Evolutionary conservation across 2,113 vertebrate genomes (phyloP).

Genomic region (Tachysurus vachellii): DNA sequence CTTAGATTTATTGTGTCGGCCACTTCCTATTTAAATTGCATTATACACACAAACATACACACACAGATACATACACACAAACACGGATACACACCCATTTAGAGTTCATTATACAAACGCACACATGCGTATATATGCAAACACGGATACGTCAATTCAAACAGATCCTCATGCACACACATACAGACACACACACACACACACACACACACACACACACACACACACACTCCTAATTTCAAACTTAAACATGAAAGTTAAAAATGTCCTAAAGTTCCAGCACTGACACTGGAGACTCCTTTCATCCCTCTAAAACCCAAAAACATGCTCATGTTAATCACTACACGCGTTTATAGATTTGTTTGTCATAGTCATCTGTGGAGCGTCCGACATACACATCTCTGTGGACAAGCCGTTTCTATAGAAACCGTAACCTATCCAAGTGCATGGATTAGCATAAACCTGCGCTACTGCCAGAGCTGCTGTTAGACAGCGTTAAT

Average conservation of each 20-base stretch:
- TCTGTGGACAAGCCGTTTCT: not conserved
- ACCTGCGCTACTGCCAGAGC: not conserved
- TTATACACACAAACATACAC: slow-evolving; percentile 64
- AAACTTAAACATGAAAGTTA: not conserved
- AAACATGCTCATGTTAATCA: not conserved
- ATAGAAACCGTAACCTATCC: not conserved
- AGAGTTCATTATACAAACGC: not conserved
- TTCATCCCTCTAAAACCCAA: not conserved
- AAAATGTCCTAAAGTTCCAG: not conserved
- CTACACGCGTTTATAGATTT: not conserved
- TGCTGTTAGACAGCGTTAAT: not conserved
- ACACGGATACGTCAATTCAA: not conserved
- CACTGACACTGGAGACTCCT: not conserved
- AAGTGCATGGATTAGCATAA: not conserved
- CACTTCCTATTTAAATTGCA: slow-evolving; percentile 87
- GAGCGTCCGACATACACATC: not conserved
- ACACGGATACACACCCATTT: not conserved
- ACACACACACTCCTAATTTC: not conserved
- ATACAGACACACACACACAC: too few relatives aligned
- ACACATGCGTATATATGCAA: not conserved
- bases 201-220: too few relatives aligned
- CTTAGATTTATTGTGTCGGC: slow-evolving; percentile 87
- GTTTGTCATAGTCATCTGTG: not conserved
- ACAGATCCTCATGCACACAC: not conserved
- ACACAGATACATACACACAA: not conserved